These are phyloP conservation scores for Watsonalla cultraria DNA, from an alignment of 2,888 invertebrate genomes.

Conservation along the genomic window DNA sequence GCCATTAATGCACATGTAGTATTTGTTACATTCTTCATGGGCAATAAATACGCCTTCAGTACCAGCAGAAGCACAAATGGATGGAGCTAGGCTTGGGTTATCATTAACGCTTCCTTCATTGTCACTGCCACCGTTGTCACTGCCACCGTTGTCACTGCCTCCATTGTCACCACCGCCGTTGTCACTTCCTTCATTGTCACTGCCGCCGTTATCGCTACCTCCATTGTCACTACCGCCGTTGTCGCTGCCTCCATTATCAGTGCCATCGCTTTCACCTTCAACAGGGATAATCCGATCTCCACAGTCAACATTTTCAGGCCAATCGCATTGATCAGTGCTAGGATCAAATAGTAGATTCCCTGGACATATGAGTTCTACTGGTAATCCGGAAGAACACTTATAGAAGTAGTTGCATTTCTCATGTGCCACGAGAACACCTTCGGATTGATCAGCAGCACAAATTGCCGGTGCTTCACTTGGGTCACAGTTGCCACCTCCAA, in stretches of 20 bases:
- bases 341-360: conserved; percentile 12
- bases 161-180: conserved; percentile 13
- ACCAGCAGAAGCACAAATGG: conserved; percentile 21
- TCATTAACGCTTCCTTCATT: conserved; percentile 3
- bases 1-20: conserved; percentile 35
- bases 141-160: conserved; percentile 8
- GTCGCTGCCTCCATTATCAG: conserved; percentile 6
- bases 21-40: conserved; percentile 39
- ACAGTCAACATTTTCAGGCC: conserved; percentile 14
- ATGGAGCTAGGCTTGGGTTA: conserved; percentile 20
- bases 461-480: conserved; percentile 31
- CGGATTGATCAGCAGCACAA: conserved; percentile 21
- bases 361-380: conserved; percentile 8
- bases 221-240: conserved; percentile 1
- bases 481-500: conserved; percentile 11
- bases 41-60: conserved; percentile 36
- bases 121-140: conserved; percentile 2
- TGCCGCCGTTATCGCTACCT: not conserved
- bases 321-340: conserved; percentile 12
- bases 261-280: conserved; percentile 1
- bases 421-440: conserved; percentile 19
- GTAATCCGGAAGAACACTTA: conserved; percentile 6
- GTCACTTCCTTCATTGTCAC: conserved; percentile 2
- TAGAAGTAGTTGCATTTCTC: conserved; percentile 18
- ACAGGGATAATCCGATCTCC: conserved; percentile 9